Evolutionary conservation across 1,140 invertebrate species (phyloP), one percentile per base, ranked within the genome.

Genomic region (Dendroctonus valens): DNA sequence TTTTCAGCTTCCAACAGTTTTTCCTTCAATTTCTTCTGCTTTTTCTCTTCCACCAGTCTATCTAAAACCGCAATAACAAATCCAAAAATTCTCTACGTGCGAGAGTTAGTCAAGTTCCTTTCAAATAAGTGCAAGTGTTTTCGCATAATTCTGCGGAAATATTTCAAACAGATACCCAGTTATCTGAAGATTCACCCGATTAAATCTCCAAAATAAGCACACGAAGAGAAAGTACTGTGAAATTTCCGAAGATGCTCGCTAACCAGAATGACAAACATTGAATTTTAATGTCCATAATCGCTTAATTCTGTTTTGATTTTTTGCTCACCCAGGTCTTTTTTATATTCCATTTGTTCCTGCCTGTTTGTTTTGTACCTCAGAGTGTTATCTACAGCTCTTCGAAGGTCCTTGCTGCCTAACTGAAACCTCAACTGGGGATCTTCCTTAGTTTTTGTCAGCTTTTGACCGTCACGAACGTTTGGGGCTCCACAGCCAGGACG

Each of bases 351-450:
- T 64, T 83, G 80, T 58, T 83, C 77, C 6, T 77, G 59, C 8
- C 77, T 75, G 6, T 79, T 79, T 40, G 80, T 79, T 65, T 78
- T 80, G 71, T 83, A 84, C 50, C 83, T 72, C 26, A 84, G 77
- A 37, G 80, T 79, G 69, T 84, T 84, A 54, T 84, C 82, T 5
- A 84, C 80, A 14, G 77, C 76, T 59, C 77, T 75, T 8, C 82
- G 74, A 49, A 82, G 69, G 69, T 78, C 75, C 37, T 73, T 75
- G 72, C 81, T 81, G 0, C 81, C 79, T 61, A 74, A 75, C 54
- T 78, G 77, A 54, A 82, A 83, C 14, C 80, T 76, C 69, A 83
- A 67, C 52, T 82, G 75, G 4, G 83, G 82, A 73, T 84, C 82
- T 67, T 83, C 81, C 70, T 76, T 78, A 26, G 81, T 78, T 69